Conservation (phyloP, 2,888 invertebrate species). For the Hymenopus coronatus region DNA sequence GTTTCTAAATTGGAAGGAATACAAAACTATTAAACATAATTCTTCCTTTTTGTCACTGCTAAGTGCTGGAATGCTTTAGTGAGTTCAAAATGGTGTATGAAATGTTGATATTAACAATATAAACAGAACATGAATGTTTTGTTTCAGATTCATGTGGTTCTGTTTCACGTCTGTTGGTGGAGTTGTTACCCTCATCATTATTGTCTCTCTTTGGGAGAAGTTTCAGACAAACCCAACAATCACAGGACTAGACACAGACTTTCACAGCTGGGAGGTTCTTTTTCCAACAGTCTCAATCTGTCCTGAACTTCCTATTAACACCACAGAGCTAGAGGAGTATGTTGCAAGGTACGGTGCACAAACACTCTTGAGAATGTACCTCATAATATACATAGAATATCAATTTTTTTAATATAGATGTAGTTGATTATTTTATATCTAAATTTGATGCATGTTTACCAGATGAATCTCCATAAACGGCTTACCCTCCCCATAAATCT, state of each 20-base stretch:
- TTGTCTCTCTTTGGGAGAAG: conserved; percentile 75
- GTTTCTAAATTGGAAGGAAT: not conserved
- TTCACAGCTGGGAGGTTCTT: conserved; percentile 75
- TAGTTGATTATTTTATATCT: too few species aligned
- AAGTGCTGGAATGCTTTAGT: too few species aligned
- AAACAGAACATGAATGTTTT: not conserved
- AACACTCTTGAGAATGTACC: too few species aligned
- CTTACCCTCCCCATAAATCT: too few species aligned
- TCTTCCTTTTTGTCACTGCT: too few species aligned
- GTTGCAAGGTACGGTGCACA: not conserved
- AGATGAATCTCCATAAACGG: too few species aligned
- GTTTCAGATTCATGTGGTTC: conserved; percentile 74
- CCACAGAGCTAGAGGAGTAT: conserved; percentile 47
- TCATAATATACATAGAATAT: too few species aligned
- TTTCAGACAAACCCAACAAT: conserved; percentile 83
- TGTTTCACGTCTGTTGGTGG: conserved; percentile 65
- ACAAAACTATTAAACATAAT: not conserved
- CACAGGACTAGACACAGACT: conserved; percentile 72
- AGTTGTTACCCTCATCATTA: conserved; percentile 69
- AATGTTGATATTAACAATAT: too few species aligned
- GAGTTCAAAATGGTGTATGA: too few species aligned
- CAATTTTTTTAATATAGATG: too few species aligned
- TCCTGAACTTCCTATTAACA: conserved; percentile 55
- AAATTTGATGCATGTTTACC: too few species aligned
- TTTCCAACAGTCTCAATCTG: conserved; percentile 73